Base-by-base conservation (phyloP, 2,888 invertebrate genomes). In the Caenorhabditis auriculariae region DNA sequence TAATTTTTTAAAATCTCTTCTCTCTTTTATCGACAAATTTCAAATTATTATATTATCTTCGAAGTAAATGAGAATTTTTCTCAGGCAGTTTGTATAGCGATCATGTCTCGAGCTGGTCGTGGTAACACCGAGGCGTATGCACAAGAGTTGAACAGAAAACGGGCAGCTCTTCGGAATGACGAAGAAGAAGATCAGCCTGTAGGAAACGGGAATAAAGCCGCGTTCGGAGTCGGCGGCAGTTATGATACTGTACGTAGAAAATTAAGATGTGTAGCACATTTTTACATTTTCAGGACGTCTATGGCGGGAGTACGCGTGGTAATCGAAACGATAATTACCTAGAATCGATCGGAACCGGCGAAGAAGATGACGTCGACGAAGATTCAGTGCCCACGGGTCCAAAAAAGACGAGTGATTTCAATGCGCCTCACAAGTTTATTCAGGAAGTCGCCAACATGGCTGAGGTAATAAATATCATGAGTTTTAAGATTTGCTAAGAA, bases 321-420 rank as follows among this genome's bases (percentile, higher is more conserved):
- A 78, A 88, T 88, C 54, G 89, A 3, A 49, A 50, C 5, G 91
- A 80, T 92, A 89, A 91, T 28, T 95, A 95, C 83, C 91, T 92
- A 72, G 93, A 93, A 52, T 94, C 94, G 0, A 95, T 96, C 82
- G 93, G 93, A 44, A 90, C 93, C 0, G 93, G 92, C 83, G 95
- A 96, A 85, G 94, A 95, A 83, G 89, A 89, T 32, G 93, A 93
- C 80, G 83, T 83, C 35, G 77, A 77, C 23, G 74, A 75, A 9
- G 75, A 72, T 39, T 70, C 72, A 39, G 66, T 64, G 32, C 44
- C 66, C 28, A 57, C 60, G 2, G 54, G 37, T 1, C 54, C 64
- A 9, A 64, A 62, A 38, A 69, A 69, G 47, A 53, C 49, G 4
- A 41, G 44, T 5, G 67, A 64, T 29, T 74, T 69, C 52, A 54